Evolutionary conservation across 1,140 invertebrate species (phyloP).

Genomic region (Ceratina japonica): DNA sequence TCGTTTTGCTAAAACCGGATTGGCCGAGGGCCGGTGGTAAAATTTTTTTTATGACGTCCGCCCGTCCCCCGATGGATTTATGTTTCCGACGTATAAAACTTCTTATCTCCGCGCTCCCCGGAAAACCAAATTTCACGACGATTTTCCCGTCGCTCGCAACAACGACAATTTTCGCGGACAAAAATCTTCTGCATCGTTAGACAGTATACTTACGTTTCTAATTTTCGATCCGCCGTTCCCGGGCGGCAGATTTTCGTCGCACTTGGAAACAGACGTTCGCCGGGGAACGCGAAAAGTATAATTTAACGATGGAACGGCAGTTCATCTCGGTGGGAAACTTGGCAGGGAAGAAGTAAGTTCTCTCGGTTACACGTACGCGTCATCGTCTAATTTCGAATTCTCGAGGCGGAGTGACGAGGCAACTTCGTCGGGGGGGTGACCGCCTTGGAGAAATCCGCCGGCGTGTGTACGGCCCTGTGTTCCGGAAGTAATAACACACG

Average conservation of each 20-base stretch:
- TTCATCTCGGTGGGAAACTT: conserved; percentile 2
- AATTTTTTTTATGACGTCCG: not conserved
- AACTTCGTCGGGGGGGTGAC: conserved; percentile 17
- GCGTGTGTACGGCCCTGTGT: conserved; percentile 27
- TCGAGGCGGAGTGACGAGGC: not conserved
- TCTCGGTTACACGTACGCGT: not conserved
- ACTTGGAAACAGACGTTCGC: not conserved
- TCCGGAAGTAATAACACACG: conserved; percentile 62
- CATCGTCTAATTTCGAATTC: conserved; percentile 33
- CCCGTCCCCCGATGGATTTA: conserved; percentile 21
- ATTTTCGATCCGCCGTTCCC: not conserved
- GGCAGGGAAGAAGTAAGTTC: not conserved
- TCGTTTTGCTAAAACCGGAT: conserved; percentile 1
- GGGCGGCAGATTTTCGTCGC: no score
- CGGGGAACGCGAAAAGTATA: not conserved
- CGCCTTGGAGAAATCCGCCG: conserved; percentile 23
- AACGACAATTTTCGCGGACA: not conserved
- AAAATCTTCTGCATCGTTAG: no score
- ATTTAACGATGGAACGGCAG: not conserved
- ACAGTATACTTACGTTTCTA: no score
- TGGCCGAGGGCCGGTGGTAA: not conserved
- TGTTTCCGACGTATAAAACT: not conserved
- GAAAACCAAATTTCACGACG: not conserved
- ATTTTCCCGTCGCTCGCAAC: not conserved
- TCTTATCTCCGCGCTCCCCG: not conserved